Conservation (phyloP, 2,113 vertebrate genomes). For the Nanorana parkeri region DNA sequence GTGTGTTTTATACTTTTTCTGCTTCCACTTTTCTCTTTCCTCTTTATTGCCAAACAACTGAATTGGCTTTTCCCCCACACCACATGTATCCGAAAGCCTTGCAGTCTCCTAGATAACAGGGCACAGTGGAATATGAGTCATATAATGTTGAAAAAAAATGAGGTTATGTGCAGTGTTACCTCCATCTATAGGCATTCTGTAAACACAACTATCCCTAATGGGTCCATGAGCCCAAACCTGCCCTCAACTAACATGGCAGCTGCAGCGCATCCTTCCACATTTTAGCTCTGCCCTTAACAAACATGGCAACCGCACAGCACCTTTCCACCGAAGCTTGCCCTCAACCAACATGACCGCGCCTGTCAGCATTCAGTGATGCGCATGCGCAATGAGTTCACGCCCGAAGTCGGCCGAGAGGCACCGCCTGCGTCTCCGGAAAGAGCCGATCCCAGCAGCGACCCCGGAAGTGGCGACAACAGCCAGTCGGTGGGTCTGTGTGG, state of each 20-base stretch:
- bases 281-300: neutral
- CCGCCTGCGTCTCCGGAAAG: slow-evolving; percentile 23
- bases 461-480: slow-evolving; percentile 28
- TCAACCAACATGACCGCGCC: neutral
- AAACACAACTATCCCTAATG: too few species aligned
- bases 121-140: too few species aligned
- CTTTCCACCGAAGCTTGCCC: neutral
- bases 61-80: too few species aligned
- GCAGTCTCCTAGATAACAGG: too few species aligned
- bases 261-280: neutral
- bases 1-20: too few species aligned
- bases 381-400: neutral
- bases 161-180: too few species aligned
- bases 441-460: slow-evolving; percentile 42
- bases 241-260: neutral
- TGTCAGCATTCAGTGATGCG: neutral
- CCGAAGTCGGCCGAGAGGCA: slow-evolving; percentile 22
- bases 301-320: neutral
- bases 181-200: too few species aligned
- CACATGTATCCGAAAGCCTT: too few species aligned
- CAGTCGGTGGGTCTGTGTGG: neutral
- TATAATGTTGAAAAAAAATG: too few species aligned
- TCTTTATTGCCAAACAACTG: too few species aligned
- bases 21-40: too few species aligned
- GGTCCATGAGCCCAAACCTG: too few species aligned